phyloP scores from a whole-genome alignment of 2,113 vertebrate species.

The Salvelinus alpinus region DNA sequence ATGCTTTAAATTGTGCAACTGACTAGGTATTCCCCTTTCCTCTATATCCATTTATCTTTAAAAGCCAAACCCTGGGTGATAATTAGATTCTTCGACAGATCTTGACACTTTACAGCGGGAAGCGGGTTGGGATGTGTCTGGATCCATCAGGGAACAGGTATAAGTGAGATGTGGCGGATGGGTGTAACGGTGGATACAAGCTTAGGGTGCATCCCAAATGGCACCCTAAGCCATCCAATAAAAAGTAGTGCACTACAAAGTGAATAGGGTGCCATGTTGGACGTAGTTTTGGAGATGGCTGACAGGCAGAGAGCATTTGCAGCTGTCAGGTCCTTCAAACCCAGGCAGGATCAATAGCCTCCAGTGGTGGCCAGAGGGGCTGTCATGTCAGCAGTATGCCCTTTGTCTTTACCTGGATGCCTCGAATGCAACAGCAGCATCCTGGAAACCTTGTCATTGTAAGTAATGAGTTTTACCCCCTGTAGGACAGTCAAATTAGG shows the following conservation, averaged over 20 bases:
- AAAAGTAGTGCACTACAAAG: too few species aligned
- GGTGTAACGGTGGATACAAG: neutral
- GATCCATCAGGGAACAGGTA: constrained; percentile 34
- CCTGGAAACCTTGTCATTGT: too few species aligned
- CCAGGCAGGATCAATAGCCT: neutral
- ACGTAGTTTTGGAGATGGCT: neutral
- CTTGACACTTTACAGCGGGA: constrained; percentile 21
- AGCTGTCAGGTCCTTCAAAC: neutral
- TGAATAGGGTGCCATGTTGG: too few species aligned
- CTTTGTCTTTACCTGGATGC: neutral
- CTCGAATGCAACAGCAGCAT: too few species aligned
- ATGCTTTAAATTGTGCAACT: neutral
- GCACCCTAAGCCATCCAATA: too few species aligned
- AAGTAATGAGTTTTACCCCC: too few species aligned
- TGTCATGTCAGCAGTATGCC: neutral
- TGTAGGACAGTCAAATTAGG: too few species aligned
- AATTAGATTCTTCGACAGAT: constrained; percentile 50
- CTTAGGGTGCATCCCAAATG: neutral
- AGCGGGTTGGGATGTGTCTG: constrained; percentile 25
- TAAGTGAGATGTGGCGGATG: constrained; percentile 38
- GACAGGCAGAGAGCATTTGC: neutral
- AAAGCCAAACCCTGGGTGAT: constrained; percentile 19
- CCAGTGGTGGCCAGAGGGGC: neutral
- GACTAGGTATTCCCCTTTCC: too few species aligned
- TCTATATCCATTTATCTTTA: constrained; percentile 26